These are phyloP conservation scores for Caenorhabditis tropicalis DNA, from an alignment of 1,140 invertebrate genomes.

Conservation along the genomic window DNA sequence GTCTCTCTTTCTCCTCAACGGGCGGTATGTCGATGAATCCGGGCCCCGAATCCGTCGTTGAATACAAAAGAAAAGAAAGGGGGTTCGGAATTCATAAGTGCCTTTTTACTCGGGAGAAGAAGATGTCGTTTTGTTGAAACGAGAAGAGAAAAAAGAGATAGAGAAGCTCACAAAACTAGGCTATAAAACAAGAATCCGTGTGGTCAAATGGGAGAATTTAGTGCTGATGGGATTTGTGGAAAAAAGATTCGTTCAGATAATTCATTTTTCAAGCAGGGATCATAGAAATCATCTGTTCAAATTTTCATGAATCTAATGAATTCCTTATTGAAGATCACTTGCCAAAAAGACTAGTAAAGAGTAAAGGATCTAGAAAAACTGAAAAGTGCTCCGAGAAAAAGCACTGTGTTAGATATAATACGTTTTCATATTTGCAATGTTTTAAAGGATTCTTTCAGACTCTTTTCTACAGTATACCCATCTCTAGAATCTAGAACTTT, in stretches of 20 bases:
- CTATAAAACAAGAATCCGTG: constrained; percentile 18
- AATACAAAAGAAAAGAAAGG: constrained; percentile 22
- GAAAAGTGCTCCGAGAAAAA: no score
- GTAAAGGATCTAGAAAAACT: no score
- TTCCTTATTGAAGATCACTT: no score
- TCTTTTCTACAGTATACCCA: no score
- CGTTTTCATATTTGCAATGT: no score
- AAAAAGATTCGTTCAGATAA: background rate
- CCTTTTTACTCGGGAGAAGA: constrained; percentile 2
- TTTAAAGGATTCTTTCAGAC: no score
- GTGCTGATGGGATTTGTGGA: background rate
- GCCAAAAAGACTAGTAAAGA: no score
- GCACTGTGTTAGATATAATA: no score
- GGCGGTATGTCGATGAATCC: background rate
- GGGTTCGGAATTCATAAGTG: background rate
- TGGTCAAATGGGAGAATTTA: constrained; percentile 9
- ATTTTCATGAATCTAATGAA: no score
- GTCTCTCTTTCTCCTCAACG: background rate
- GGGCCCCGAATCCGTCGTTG: background rate
- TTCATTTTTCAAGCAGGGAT: no score
- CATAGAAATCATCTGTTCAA: no score
- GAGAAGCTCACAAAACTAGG: background rate
- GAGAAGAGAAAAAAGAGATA: background rate
- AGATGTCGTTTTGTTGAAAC: background rate
- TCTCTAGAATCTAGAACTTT: no score